Conservation (phyloP, 1,140 invertebrate species). For the Brachystomella parvula region DNA sequence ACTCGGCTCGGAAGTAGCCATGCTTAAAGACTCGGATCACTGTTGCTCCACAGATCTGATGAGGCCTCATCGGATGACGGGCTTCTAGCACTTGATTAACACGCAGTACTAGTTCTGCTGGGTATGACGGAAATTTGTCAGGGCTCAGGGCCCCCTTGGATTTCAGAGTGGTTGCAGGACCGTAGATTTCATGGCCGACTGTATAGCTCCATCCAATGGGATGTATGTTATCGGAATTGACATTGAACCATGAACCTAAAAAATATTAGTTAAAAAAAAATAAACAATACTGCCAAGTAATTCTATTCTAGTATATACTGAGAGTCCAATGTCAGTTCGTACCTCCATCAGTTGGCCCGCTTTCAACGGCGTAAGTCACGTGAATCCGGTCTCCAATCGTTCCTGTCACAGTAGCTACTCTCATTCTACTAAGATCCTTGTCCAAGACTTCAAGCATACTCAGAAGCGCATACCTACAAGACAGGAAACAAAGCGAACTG, state of each 20-base stretch:
- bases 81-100: slow-evolving; percentile 54
- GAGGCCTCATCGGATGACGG: slow-evolving; percentile 88
- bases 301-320: neutral
- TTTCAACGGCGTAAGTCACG: slow-evolving; percentile 57
- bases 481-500: too few species aligned
- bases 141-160: too few species aligned
- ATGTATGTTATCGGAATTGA: slow-evolving; percentile 86
- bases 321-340: neutral
- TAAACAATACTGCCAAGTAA: neutral
- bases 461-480: neutral
- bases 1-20: slow-evolving; percentile 82
- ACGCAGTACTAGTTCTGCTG: neutral
- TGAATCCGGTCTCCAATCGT: slow-evolving; percentile 84
- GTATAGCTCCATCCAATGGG: slow-evolving; percentile 85
- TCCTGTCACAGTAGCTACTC: slow-evolving; percentile 77
- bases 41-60: slow-evolving; percentile 86
- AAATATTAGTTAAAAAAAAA: neutral
- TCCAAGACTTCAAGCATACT: slow-evolving; percentile 70
- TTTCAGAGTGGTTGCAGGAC: too few species aligned
- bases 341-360: neutral
- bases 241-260: slow-evolving; percentile 83
- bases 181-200: slow-evolving; percentile 68
- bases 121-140: slow-evolving; percentile 9
- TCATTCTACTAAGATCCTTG: slow-evolving; percentile 85
- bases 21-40: slow-evolving; percentile 82